A percentile compares a stretch with the other conserved stretches of the same genome.
phyloP scores from a whole-genome alignment of 2,797 vertebrate genomes.

The Alosa sapidissima region DNA sequence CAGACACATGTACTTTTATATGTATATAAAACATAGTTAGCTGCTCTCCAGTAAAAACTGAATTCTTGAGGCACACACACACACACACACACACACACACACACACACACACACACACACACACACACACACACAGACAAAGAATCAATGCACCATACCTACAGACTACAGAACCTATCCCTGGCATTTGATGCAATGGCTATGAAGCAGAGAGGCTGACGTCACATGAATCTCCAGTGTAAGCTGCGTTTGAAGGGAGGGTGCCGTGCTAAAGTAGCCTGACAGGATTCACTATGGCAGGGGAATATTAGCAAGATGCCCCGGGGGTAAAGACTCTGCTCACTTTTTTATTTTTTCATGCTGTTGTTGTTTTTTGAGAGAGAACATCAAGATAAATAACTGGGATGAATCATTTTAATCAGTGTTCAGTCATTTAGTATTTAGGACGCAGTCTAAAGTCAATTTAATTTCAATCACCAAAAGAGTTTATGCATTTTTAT shows the following conservation, averaged over 20 bases:
- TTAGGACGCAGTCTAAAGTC: neutral
- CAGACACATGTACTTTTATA: neutral
- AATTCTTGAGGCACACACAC: neutral
- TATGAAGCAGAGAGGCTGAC: neutral
- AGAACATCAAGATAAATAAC: neutral
- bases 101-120: neutral
- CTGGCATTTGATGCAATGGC: neutral
- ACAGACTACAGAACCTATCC: neutral
- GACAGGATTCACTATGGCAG: neutral
- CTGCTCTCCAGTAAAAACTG: conserved; percentile 18
- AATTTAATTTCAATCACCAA: neutral
- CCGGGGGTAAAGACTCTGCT: neutral
- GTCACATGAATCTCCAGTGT: neutral
- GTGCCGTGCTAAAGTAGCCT: neutral
- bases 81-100: no score
- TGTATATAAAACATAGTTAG: conserved; percentile 34
- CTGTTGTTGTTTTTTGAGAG: neutral
- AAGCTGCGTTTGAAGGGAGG: neutral
- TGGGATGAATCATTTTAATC: neutral
- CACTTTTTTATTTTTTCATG: neutral
- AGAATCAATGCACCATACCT: conserved; percentile 24
- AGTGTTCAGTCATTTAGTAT: neutral
- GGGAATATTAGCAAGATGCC: neutral
- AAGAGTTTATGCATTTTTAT: neutral
- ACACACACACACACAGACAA: no score